Evolutionary conservation across 2,797 vertebrate genomes (phyloP).

Genomic region (Sparus aurata): DNA sequence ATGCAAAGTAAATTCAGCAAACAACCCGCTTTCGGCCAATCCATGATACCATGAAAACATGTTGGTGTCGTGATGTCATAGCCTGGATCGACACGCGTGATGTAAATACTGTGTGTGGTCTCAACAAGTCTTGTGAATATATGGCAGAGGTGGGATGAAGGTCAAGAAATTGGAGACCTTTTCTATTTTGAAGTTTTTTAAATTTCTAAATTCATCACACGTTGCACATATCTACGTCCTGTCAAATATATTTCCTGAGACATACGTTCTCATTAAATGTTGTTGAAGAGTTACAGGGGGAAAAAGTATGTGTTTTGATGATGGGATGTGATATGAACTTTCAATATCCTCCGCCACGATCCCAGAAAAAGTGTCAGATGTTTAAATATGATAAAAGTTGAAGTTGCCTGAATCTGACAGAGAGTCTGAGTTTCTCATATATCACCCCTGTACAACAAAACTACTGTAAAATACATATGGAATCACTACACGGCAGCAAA

Average conservation of each 20-base stretch:
- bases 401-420: slow-evolving; percentile 33
- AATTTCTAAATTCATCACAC: not conserved
- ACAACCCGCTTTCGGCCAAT: not conserved
- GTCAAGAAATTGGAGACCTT: not conserved
- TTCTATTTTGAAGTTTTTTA: not conserved
- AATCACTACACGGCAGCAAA: slow-evolving; percentile 56
- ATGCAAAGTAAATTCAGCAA: slow-evolving; percentile 1
- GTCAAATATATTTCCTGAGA: not conserved
- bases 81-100: slow-evolving; percentile 5
- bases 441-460: slow-evolving; percentile 48
- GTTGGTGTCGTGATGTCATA: slow-evolving; percentile 21
- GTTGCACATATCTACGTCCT: not conserved
- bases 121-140: slow-evolving; percentile 9
- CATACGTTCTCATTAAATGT: not conserved
- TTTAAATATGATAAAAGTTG: slow-evolving; percentile 26
- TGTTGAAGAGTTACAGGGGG: not conserved
- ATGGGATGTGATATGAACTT: slow-evolving; percentile 9
- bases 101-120: slow-evolving; percentile 27
- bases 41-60: slow-evolving; percentile 24
- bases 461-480: slow-evolving; percentile 59
- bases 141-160: slow-evolving; percentile 1
- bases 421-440: slow-evolving; percentile 26
- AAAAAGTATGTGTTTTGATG: not conserved
- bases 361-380: slow-evolving; percentile 9
- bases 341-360: slow-evolving; percentile 13